These are phyloP conservation scores for Tychaedon coryphoeus DNA, from an alignment of 2,113 vertebrate species.

Conservation along the genomic window DNA sequence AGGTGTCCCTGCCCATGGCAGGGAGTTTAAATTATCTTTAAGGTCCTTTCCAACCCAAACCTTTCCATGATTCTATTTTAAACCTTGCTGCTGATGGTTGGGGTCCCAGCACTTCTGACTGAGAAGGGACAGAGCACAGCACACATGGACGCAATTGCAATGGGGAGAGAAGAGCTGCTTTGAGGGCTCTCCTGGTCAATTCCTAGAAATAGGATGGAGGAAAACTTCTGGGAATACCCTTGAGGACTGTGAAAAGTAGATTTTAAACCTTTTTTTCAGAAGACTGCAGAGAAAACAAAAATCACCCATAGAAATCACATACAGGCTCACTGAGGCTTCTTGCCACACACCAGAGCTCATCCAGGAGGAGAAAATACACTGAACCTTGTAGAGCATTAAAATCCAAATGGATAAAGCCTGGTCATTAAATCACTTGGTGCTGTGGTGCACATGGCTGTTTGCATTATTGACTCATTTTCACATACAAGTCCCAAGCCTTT, in stretches of 20 bases:
- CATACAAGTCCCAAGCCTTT: background rate
- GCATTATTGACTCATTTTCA: background rate
- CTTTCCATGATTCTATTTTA: background rate
- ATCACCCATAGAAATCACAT: background rate
- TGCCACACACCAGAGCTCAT: background rate
- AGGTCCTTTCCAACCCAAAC: background rate
- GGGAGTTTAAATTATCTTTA: background rate
- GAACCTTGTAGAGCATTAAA: background rate
- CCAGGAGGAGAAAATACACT: background rate
- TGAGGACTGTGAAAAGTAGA: background rate
- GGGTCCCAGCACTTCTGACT: fast-evolving
- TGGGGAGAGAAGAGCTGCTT: background rate
- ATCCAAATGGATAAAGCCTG: background rate
- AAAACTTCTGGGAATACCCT: background rate
- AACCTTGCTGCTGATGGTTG: background rate
- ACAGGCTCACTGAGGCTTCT: background rate
- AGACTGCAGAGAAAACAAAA: background rate
- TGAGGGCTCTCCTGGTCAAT: background rate
- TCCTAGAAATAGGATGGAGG: background rate
- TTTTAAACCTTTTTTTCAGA: background rate
- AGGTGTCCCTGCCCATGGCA: background rate
- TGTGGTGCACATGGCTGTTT: background rate
- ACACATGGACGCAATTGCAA: fast-evolving
- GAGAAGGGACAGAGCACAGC: background rate
- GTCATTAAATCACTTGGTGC: background rate